Evolutionary conservation across 2,113 vertebrate genomes (phyloP).

Genomic region (Sylvietta virens): DNA sequence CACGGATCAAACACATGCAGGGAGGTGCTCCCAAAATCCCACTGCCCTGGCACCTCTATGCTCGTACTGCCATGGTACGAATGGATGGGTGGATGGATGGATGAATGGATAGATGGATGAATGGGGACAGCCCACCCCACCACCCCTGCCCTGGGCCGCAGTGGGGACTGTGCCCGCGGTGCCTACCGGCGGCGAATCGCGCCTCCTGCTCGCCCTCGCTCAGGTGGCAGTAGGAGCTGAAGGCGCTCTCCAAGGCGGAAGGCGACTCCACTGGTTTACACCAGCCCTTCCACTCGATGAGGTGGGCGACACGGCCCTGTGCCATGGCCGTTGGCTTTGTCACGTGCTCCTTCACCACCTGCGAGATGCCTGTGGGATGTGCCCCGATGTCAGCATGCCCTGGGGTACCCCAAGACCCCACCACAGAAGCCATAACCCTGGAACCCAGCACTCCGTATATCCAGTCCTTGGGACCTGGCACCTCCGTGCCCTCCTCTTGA

Average conservation of each 20-base stretch:
- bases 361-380: slow-evolving; percentile 84
- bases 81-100: too few species aligned
- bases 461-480: neutral
- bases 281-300: slow-evolving; percentile 99
- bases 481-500: neutral
- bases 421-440: neutral
- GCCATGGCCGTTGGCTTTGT: slow-evolving; percentile 98
- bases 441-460: neutral
- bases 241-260: slow-evolving; percentile 84
- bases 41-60: neutral
- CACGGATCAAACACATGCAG: accelerated
- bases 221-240: slow-evolving; percentile 94
- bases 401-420: neutral
- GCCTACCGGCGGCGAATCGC: slow-evolving; percentile 89
- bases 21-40: neutral
- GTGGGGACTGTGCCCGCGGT: accelerated
- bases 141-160: accelerated
- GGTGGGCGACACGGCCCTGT: slow-evolving; percentile 93
- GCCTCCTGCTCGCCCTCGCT: slow-evolving; percentile 96
- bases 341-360: slow-evolving; percentile 98
- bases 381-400: neutral
- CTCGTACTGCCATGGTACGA: accelerated
- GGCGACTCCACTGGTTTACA: slow-evolving; percentile 90
- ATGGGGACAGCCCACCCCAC: neutral
- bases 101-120: accelerated